phyloP scores from a whole-genome alignment of 2,888 invertebrate species.

The Nipponacmea schrenckii region DNA sequence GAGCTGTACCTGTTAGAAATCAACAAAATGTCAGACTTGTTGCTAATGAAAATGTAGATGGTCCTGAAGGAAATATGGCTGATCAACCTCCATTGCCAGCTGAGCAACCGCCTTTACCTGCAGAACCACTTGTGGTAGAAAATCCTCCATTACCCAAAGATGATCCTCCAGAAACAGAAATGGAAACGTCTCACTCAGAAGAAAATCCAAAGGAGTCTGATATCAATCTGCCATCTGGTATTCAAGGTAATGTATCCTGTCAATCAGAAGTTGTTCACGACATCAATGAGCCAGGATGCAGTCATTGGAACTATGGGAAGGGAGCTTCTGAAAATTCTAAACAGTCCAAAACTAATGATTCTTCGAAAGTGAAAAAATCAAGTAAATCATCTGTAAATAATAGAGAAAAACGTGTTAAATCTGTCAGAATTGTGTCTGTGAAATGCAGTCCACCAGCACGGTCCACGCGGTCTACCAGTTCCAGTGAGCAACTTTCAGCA shows the following conservation, averaged over 20 bases:
- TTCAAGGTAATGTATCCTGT: neutral
- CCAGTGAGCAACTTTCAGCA: no score
- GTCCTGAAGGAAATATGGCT: conserved; percentile 1
- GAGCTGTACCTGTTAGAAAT: neutral
- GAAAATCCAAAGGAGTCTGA: neutral
- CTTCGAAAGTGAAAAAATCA: neutral
- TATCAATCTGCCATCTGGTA: neutral
- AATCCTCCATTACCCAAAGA: no score
- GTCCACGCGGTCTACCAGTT: neutral
- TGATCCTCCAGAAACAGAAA: no score
- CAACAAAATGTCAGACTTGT: neutral
- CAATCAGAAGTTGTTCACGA: conserved; percentile 7
- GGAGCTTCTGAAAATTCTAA: neutral
- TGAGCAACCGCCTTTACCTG: no score
- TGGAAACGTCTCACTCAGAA: no score
- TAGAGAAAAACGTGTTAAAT: neutral
- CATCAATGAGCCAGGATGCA: neutral
- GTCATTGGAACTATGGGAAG: neutral
- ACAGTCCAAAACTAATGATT: neutral
- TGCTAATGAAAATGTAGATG: conserved; percentile 18
- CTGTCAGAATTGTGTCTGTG: neutral
- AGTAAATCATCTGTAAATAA: neutral
- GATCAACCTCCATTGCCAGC: neutral
- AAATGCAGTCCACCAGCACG: neutral
- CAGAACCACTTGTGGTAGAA: no score